Base-by-base conservation (phyloP, 2,113 vertebrate species). In the Elephantulus edwardii region DNA sequence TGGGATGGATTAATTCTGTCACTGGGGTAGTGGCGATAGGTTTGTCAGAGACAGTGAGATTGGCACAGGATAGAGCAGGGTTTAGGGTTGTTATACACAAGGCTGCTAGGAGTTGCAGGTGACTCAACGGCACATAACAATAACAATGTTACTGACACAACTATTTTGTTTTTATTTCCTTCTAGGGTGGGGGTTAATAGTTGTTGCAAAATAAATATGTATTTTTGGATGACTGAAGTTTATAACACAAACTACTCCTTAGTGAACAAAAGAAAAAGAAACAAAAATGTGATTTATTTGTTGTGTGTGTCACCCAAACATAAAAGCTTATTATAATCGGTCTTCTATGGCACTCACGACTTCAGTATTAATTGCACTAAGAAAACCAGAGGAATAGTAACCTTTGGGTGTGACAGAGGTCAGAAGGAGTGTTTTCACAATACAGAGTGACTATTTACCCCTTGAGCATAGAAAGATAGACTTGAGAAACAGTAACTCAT, bases 111-210 rank as follows among this genome's bases (percentile, higher is more conserved):
- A n/a, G n/a, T n/a, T n/a, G n/a, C n/a, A n/a, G n/a, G n/a, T n/a
- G n/a, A n/a, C n/a, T n/a, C n/a, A n/a, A n/a, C n/a, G n/a, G n/a
- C n/a, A n/a, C n/a, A n/a, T n/a, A n/a, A n/a, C n/a, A n/a, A n/a
- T n/a, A n/a, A n/a, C n/a, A n/a, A 95, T 96, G 94, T 96, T 97
- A 96, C 94, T 96, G 96, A 96, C 93, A 96, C 83, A 96, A 60
- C 82, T 91, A 96, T 96, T 96, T 86, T 90, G 86, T 86, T 94
- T 95, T 71, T 52, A 70, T 79, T 44, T 76, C 86, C 58, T 83
- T 68, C 40, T 0, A n/a, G 20, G 62, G 77, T 62, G 40, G 58
- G 9, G 64, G 60, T 35, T 94, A 97, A 97, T 95, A 97, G 95
- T 95, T 97, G 83, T 96, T 96, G 77, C 68, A 95, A 95, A 96